Evolutionary conservation across 1,140 invertebrate species (phyloP), one percentile per base, ranked within the genome.

Genomic region (Microplitis demolitor): DNA sequence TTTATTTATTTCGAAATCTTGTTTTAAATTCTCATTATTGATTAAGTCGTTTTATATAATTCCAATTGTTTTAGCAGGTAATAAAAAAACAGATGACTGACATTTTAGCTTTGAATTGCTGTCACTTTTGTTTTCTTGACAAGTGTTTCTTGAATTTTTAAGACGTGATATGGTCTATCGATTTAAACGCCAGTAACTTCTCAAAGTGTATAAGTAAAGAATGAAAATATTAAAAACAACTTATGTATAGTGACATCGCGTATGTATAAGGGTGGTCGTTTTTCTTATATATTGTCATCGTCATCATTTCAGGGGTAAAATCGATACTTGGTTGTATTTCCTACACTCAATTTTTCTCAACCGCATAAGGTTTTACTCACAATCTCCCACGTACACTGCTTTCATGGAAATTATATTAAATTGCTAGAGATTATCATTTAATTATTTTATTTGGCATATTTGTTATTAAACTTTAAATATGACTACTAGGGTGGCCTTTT

Each of bases 191-290:
- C 64, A 67, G 71, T 62, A 74, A 74, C 62, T 74, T 74, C 58
- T 63, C 63, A 56, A 71, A 70, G 68, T 74, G 67, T 68, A 74
- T 74, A 45, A 45, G 11, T 74, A 74, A 74, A 74, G 73, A 74
- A 74, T 70, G 63, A 71, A 74, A 69, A 9, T 39, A 39, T 39
- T 39, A 11, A 45, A 45, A 11, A 8, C 39, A 45, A 11, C 39
- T 45, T 45, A 45, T 45, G 39, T 8, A 45, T 11, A 9, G 39
- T 45, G 34, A 56, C 61, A 62, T 54, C 62, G 24, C 62, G 50
- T 53, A 67, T 34, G 39, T 9, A 45, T 63, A 37, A 24, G 24
- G 0, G 24, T 51, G 62, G 61, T 16, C 6, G 31, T 51, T 63
- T 64, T 33, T 14, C n/a, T 33, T 66, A 14, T 54, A 1, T 72